Evolutionary conservation across 2,888 invertebrate genomes (phyloP).

Genomic region (Adela reaumurella): DNA sequence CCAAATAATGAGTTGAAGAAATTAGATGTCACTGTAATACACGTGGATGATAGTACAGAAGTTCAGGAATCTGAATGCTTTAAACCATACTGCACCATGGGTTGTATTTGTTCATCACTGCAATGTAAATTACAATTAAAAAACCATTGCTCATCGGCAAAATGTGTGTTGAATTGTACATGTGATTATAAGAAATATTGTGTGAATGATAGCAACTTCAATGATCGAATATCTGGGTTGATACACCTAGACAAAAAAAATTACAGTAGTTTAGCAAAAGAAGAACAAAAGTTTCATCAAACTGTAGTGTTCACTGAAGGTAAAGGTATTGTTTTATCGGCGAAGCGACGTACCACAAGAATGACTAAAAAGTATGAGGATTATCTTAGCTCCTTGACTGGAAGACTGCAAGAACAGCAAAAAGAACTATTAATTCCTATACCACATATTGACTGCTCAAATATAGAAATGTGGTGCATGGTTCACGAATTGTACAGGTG

Average conservation of each 20-base stretch:
- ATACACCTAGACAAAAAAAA: constrained; percentile 45
- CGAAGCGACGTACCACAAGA: constrained; percentile 55
- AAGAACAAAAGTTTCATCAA: constrained; percentile 69
- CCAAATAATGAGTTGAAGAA: constrained; percentile 55
- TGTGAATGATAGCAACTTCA: constrained; percentile 15
- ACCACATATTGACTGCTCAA: constrained; percentile 23
- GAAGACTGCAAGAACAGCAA: constrained; percentile 21
- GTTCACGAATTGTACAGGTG: constrained; percentile 64
- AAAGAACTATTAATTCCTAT: constrained; percentile 4
- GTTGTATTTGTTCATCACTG: constrained; percentile 65
- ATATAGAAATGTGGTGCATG: constrained; percentile 63
- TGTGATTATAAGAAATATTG: constrained; percentile 34
- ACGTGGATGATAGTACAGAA: constrained; percentile 26
- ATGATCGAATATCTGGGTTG: constrained; percentile 19
- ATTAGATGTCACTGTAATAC: constrained; percentile 65
- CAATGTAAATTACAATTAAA: constrained; percentile 33
- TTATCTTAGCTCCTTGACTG: constrained; percentile 30
- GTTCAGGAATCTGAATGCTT: constrained; percentile 27
- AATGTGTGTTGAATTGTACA: constrained; percentile 57
- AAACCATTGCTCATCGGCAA: constrained; percentile 59
- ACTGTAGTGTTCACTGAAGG: constrained; percentile 65
- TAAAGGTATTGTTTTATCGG: constrained; percentile 61
- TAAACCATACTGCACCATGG: constrained; percentile 57
- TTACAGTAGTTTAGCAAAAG: constrained; percentile 58
- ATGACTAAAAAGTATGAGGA: constrained; percentile 61